Evolutionary conservation across 2,888 invertebrate genomes (phyloP), one percentile per base, ranked within the genome.

Genomic region (Drosophila fulvimacula): DNA sequence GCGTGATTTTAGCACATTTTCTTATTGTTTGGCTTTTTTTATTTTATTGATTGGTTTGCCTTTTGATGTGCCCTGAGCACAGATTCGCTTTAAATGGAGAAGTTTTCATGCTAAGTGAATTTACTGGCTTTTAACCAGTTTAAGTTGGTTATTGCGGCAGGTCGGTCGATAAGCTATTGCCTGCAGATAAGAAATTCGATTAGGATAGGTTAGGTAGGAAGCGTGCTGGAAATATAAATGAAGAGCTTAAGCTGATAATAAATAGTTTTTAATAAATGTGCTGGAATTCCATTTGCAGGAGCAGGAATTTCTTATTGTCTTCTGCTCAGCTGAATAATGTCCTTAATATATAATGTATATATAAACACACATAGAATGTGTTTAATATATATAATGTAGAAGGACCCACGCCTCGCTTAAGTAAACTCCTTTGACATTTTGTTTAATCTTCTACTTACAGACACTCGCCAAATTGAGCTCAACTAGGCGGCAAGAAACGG

Each of bases 81-180:
- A 68, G 48, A 75, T 36, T 32, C 13, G 41, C 19, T 38, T 55
- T 10, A 19, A 55, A 42, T 15, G 13, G 44, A 30, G 56, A 42
- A 87, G 82, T 36, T 72, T 80, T 73, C 78, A 62, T 73, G 71
- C 57, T 60, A 42, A 64, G 65, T 74, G 57, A 65, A 42, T 58
- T 68, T 27, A 17, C 60, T 55, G 53, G 73, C 24, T 44, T 61
- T 69, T 70, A 90, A 90, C 91, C 83, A 91, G 91, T 91, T 91
- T 86, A 57, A 68, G 64, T 90, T 75, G 82, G 90, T 90, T 90
- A 88, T 90, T 91, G 88, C 62, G 84, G 80, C 89, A 91, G 91
- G 91, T 91, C 90, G 90, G 90, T 91, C 83, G 88, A 65, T 62
- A 44, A 27, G 34, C 21, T 41, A 24, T 24, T 48, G 59, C 49